Base-by-base conservation (phyloP, 1,140 invertebrate genomes). In the Orussus abietinus region DNA sequence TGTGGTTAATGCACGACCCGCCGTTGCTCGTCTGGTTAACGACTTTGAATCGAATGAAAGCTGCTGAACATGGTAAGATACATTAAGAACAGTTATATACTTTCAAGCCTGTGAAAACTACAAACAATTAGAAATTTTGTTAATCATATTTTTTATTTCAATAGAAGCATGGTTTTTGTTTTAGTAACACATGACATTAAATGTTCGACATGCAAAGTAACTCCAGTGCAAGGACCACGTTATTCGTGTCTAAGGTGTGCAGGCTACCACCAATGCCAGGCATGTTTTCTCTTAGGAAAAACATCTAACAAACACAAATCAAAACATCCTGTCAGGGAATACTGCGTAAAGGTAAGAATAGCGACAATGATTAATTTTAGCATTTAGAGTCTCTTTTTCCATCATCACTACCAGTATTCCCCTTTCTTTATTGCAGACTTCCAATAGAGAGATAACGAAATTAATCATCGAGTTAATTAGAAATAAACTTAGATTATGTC, bases 241-340 rank as follows among this genome's bases (percentile, higher is more conserved):
- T 90, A 90, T 64, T 78, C 81, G 21, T 90, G 88, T 65, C 61
- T 89, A 44, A 77, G 78, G 50, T 89, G 86, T 57, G 79, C 87
- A 45, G 81, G 81, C 47, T 87, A 85, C 65, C 83, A 90, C 69
- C 78, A 87, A 44, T 90, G 87, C 60, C 88, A 90, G 60, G 79
- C 79, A 22, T 90, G 87, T 64, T 90, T 90, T 67, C 83, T 88
- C 61, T 76, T 78, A 51, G 85, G 84, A n/a, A 75, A 79, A 55
- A 78, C 72, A 40, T 79, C 79, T 5, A 83, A 81, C 59, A 80
- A 77, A 48, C 87, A 90, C 59, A 88, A 88, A 72, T 58, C 84
- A 5, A 81, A 79, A 29, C 87, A 90, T 76, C 83, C 84, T 30
- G 81, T 76, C 47, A 82, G 88, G 58, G 87, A 90, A 75, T 89